Base-by-base conservation (phyloP, 2,113 vertebrate genomes). In the Cyprinodon variegatus region DNA sequence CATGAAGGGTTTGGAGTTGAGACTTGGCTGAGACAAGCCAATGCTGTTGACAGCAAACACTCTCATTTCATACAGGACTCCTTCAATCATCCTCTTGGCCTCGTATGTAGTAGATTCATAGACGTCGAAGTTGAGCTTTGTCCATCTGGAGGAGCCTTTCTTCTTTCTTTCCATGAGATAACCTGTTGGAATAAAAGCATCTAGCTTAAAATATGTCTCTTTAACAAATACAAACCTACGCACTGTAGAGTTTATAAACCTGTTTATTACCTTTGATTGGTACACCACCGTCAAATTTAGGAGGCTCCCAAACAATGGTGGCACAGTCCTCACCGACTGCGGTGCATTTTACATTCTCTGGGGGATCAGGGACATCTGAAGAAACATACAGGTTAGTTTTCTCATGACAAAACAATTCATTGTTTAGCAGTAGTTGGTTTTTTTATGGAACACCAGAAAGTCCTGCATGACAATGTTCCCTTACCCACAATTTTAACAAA, bases 121-220 rank as follows among this genome's bases (percentile, higher is more conserved):
- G 0, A 96, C 93, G 37, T 97, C 97, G 37, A 96, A 98, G 91
- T 98, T 98, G 72, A 98, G 92, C 87, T 96, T 97, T 75, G 97
- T 97, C 97, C 97, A 98, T 81, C 96, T 94, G 36, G 93, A 93
- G 8, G 96, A 97, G 20, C 96, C 96, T 76, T 98, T 97, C 93
- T 98, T 98, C 90, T 97, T 98, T 78, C 97, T 94, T 90, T 98
- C 97, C 92, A 98, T 92, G 64, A 97, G 93, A 80, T 98, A 98
- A 50, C 97, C 97, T 98, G 86, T 66, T 9, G 9, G 46, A 46
- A 4, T n/a, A 20, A 12, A 72, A 53, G 36, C 4, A 45, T 1
- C 37, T 14, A 4, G 22, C 17, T 22, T 12, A 4, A 61, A 37
- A 10, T 39, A 15, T 2, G 40, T 50, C n/a, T 14, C 11, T 57